Conservation (phyloP, 2,113 vertebrate species). For the Zonotrichia leucophrys region DNA sequence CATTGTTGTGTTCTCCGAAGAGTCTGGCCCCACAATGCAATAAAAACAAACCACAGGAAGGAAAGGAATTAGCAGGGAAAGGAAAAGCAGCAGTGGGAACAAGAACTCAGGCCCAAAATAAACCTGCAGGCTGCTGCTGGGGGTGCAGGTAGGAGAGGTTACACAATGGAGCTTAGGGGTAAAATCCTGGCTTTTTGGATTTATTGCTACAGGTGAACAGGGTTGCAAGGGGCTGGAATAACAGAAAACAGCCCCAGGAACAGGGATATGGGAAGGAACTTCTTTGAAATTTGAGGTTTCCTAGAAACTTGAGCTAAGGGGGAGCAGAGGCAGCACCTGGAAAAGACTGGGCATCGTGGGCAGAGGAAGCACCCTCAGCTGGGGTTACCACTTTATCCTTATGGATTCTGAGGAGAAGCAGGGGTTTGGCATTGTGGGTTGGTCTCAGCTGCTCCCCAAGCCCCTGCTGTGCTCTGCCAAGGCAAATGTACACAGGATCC, state of each 20-base stretch:
- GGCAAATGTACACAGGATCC: not conserved
- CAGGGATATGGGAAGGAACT: not conserved
- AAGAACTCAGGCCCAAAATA: not conserved
- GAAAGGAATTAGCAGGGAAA: conserved; percentile 24
- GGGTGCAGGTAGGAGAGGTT: not conserved
- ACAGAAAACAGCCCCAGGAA: not conserved
- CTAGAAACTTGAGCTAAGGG: not conserved
- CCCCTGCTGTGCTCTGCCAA: not conserved
- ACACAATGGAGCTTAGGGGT: not conserved
- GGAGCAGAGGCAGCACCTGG: not conserved
- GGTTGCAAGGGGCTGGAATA: not conserved
- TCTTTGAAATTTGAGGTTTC: not conserved
- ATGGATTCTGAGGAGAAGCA: not conserved
- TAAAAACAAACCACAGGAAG: conserved; percentile 34
- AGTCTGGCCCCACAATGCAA: not conserved
- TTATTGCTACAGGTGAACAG: not conserved
- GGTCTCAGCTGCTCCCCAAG: not conserved
- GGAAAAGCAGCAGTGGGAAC: not conserved
- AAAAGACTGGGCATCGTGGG: not conserved
- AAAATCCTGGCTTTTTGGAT: not conserved
- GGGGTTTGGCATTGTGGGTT: accelerated
- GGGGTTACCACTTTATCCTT: not conserved
- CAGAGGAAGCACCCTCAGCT: not conserved
- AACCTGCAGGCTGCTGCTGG: not conserved
- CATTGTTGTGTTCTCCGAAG: not conserved